These are phyloP conservation scores for Gibbula magus DNA, from an alignment of 2,888 invertebrate genomes.

Conservation along the genomic window DNA sequence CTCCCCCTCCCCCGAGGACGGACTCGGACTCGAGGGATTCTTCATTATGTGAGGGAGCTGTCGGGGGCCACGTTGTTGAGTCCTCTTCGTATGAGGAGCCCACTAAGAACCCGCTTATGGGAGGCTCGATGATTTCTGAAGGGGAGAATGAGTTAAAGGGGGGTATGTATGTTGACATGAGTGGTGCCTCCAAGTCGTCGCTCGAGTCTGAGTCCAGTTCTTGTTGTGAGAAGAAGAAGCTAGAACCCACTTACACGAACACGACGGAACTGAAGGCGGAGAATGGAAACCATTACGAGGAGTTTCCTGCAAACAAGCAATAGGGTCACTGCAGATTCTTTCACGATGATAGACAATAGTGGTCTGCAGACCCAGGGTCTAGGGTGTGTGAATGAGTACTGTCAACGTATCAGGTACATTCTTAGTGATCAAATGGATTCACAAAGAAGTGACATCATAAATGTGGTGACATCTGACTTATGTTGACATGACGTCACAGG, in stretches of 20 bases:
- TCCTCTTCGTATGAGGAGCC: neutral
- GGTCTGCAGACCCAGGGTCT: no score
- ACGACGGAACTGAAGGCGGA: neutral
- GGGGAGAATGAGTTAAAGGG: constrained; percentile 6
- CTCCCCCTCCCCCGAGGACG: neutral
- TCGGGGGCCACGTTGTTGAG: neutral
- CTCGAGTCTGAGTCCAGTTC: neutral
- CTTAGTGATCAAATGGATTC: no score
- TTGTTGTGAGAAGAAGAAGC: neutral
- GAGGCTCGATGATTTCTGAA: neutral
- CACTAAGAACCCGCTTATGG: neutral
- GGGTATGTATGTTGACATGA: constrained; percentile 16
- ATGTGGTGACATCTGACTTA: no score
- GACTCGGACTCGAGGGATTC: neutral
- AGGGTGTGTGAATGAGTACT: no score
- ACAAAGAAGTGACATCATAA: no score
- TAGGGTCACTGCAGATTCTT: no score
- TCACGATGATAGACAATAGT: no score
- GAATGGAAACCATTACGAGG: neutral
- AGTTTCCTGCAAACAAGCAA: neutral
- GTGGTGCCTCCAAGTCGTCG: neutral
- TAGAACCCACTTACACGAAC: neutral
- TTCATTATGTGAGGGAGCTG: neutral
- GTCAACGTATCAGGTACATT: no score
- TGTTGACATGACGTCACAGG: no score